Evolutionary conservation across 1,140 invertebrate genomes (phyloP).

Genomic region (Medauroidea extradentata): DNA sequence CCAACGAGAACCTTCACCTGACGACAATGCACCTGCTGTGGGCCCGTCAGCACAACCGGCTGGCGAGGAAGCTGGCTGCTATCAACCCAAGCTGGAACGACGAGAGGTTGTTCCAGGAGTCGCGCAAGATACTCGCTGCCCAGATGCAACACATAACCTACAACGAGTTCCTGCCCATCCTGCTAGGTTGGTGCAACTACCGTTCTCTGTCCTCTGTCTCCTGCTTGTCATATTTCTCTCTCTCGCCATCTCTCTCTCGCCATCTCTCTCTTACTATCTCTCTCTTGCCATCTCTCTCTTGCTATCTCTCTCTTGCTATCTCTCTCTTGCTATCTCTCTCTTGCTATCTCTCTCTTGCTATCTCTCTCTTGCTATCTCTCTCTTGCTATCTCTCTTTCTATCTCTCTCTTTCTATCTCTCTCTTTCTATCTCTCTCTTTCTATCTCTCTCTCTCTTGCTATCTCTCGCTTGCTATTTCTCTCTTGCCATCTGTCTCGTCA

Average conservation of each 20-base stretch:
- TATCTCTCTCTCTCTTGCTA: no score
- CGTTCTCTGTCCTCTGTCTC: background rate
- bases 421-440: no score
- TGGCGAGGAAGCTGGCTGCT: constrained; percentile 57
- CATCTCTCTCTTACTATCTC: no score
- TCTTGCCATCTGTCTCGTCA: background rate
- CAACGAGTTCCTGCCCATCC: constrained; percentile 78
- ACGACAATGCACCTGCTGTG: constrained; percentile 77
- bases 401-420: no score
- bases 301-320: no score
- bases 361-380: no score
- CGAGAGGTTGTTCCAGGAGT: constrained; percentile 73
- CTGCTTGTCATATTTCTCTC: background rate
- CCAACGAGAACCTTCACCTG: constrained; percentile 77
- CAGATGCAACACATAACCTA: constrained; percentile 86
- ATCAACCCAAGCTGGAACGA: constrained; percentile 83
- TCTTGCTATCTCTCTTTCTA: no score
- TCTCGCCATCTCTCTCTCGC: no score
- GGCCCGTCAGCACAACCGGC: constrained; percentile 78
- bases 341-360: no score
- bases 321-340: no score
- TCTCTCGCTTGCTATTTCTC: background rate
- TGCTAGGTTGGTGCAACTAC: constrained; percentile 61
- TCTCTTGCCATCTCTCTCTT: no score
- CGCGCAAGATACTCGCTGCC: constrained; percentile 71